These are phyloP conservation scores for Rhagoletis zephyria DNA, from an alignment of 1,140 invertebrate species.

Conservation along the genomic window DNA sequence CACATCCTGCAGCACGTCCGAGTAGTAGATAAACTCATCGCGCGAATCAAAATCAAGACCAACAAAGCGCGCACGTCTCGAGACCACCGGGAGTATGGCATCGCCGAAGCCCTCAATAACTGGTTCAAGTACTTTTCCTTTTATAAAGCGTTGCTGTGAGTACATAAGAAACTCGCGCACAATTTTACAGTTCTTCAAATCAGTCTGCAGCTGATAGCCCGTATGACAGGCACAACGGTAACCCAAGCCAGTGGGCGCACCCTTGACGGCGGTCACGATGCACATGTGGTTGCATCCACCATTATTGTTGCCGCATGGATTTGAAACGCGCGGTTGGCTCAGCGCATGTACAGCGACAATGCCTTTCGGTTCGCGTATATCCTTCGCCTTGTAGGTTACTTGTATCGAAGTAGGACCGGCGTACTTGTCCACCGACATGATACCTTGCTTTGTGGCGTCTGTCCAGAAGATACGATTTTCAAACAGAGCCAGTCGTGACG, in stretches of 20 bases:
- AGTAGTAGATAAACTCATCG: constrained; percentile 95
- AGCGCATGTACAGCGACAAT: constrained; percentile 87
- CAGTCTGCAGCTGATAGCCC: constrained; percentile 84
- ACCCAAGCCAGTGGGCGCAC: constrained; percentile 85
- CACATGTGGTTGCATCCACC: constrained; percentile 97
- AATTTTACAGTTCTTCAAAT: constrained; percentile 87
- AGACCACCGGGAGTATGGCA: constrained; percentile 92
- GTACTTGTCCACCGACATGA: constrained; percentile 93
- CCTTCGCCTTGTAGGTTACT: constrained; percentile 84
- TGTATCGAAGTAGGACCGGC: constrained; percentile 83
- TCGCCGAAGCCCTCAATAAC: constrained; percentile 93
- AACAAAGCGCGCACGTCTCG: constrained; percentile 92
- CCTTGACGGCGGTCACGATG: constrained; percentile 86
- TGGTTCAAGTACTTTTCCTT: constrained; percentile 92
- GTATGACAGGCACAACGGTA: constrained; percentile 95
- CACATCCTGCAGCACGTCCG: constrained; percentile 96
- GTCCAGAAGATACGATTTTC: constrained; percentile 96
- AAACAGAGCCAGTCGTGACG: constrained; percentile 87
- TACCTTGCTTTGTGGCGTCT: constrained; percentile 94
- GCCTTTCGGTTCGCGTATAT: constrained; percentile 87
- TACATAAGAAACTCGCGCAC: constrained; percentile 96
- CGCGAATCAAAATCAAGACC: constrained; percentile 96
- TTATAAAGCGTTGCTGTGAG: constrained; percentile 96
- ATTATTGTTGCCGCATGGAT: constrained; percentile 92
- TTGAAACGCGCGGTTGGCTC: constrained; percentile 83